Conservation (phyloP, 2,113 vertebrate species). For the Microcebus ravelobensis region DNA sequence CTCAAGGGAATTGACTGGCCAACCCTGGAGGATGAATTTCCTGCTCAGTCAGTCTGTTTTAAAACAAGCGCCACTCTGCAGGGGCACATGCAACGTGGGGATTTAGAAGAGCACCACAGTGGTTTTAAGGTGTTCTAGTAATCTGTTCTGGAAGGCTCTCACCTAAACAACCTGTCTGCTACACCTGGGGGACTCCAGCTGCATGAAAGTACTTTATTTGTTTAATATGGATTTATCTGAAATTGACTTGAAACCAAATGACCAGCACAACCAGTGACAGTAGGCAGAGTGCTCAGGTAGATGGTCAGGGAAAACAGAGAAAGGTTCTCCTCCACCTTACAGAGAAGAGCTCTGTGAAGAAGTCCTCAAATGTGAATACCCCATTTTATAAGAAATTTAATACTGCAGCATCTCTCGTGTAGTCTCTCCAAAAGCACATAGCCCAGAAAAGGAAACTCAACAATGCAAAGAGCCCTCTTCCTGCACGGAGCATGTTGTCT, state of each 20-base stretch:
- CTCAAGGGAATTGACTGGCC: slow-evolving; percentile 59
- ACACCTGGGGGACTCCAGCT: neutral
- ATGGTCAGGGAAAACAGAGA: neutral
- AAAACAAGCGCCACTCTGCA: slow-evolving; percentile 22
- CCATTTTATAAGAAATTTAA: neutral
- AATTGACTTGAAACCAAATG: neutral
- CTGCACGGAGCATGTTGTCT: no score
- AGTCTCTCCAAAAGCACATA: neutral
- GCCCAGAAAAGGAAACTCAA: neutral
- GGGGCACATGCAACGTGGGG: neutral
- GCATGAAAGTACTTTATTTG: no score
- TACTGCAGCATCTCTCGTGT: no score
- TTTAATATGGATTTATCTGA: slow-evolving; percentile 26
- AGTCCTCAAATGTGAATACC: slow-evolving; percentile 28
- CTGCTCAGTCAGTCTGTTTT: slow-evolving; percentile 27
- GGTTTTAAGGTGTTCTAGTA: slow-evolving; percentile 32
- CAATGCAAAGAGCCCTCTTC: neutral
- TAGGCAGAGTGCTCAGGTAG: neutral
- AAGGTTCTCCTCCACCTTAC: neutral
- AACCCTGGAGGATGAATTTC: slow-evolving; percentile 48
- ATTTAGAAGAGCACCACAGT: neutral
- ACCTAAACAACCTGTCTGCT: neutral
- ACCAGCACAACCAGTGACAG: neutral
- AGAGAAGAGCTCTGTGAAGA: slow-evolving; percentile 12
- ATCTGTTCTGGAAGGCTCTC: neutral